A percentile compares a stretch with the other conserved stretches of the same genome.
These are phyloP conservation scores for Campoletis raptor DNA, from an alignment of 2,888 invertebrate genomes.

Conservation along the genomic window DNA sequence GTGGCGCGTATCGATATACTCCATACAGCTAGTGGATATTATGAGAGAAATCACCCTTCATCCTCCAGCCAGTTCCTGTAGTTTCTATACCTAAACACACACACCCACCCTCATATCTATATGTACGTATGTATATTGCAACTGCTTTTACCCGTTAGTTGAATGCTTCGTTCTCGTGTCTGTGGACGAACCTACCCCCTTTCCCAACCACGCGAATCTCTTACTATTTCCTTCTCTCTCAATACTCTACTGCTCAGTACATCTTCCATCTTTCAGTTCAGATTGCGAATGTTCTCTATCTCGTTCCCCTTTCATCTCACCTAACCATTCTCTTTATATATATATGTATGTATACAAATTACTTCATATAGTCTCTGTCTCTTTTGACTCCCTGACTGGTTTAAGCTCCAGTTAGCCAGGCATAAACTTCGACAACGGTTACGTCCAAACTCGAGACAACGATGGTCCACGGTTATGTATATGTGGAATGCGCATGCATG, in stretches of 20 bases:
- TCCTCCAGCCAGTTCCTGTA: conserved; percentile 56
- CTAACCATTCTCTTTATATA: conserved; percentile 28
- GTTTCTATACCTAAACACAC: conserved; percentile 37
- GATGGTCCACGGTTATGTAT: conserved; percentile 23
- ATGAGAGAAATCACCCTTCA: conserved; percentile 71
- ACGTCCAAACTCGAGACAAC: conserved; percentile 59
- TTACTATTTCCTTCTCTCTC: conserved; percentile 41
- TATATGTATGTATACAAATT: conserved; percentile 17
- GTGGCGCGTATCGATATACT: conserved; percentile 59
- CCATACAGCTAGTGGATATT: conserved; percentile 64
- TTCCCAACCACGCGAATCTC: conserved; percentile 25
- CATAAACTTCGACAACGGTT: conserved; percentile 73
- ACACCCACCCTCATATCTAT: background rate
- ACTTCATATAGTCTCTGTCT: conserved; percentile 50
- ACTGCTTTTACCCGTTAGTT: conserved; percentile 28
- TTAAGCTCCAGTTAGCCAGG: conserved; percentile 70
- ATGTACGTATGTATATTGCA: background rate
- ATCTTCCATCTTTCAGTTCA: conserved; percentile 61
- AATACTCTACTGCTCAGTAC: conserved; percentile 45
- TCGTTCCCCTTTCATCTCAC: conserved; percentile 54
- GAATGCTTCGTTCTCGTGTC: conserved; percentile 46
- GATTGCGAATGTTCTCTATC: conserved; percentile 63
- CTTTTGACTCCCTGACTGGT: conserved; percentile 67
- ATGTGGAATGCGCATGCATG: conserved; percentile 21
- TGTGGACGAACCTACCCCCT: conserved; percentile 44